Evolutionary conservation across 1,140 invertebrate species (phyloP), one percentile per base, ranked within the genome.

Genomic region (Achroia grisella): DNA sequence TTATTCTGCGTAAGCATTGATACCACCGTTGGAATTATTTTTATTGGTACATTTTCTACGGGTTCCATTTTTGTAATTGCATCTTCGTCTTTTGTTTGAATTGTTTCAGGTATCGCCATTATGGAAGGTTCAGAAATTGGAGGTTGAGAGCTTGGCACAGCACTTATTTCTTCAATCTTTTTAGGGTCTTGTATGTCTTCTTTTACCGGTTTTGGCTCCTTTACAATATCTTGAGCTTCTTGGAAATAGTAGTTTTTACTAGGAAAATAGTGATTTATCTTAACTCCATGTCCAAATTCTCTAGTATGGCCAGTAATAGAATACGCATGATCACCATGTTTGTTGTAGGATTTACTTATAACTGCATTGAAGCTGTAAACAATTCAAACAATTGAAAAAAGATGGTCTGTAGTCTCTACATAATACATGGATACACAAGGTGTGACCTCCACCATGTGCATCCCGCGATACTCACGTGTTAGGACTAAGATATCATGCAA

Each of bases 221-320:
- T 39, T 43, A 32, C 13, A 40, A n/a, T 35, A 23, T 52, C 53
- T 29, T 33, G 51, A 17, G 47, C 13, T 5, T 40, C 47, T 39
- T 67, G 50, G 27, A 61, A 52, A 10, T 56, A 59, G 32, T 82
- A 45, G 28, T 60, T 44, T 29, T 72, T 75, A n/a, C 56, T 68
- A 33, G 78, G 78, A 52, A 80, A 80, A 42, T 63, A 82, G n/a
- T 74, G 71, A 32, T 79, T 73, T 10, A 80, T 75, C 53, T 80
- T 84, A 5, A 84, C 39, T 3, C 64, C 74, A 11, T 70, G 58
- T 13, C 71, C 70, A 4, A 75, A 84, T 17, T 79, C 64, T 47
- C 70, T 69, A 0, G 72, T 70, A 13, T 84, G 72, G 6, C 62
- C 75, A 15, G 67, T 61, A 8, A 65, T 48, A 4, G 80, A 84